Base-by-base conservation (phyloP, 2,888 invertebrate species). In the Caenorhabditis virilis region DNA sequence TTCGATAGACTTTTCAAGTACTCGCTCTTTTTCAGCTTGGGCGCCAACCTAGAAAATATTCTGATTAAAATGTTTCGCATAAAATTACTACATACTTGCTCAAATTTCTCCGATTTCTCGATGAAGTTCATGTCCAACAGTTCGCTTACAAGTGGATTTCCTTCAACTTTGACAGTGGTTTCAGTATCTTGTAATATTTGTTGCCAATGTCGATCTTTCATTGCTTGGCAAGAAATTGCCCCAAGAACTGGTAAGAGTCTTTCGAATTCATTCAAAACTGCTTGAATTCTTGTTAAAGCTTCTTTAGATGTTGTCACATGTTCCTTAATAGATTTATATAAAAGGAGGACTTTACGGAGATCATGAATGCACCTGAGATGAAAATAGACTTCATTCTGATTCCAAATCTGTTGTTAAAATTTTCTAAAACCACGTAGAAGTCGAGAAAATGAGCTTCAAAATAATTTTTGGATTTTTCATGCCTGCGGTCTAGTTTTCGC, bases 241-340 rank as follows among this genome's bases (percentile, higher is more conserved):
- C 90, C 89, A 30, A 97, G 86, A 11, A 95, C 89, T 0, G 95
- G 94, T 61, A 97, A 85, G 83, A 90, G 89, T 50, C 91, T 89
- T 80, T 90, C 89, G 85, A 95, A 97, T 85, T 93, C 92, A 82
- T 95, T 95, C 16, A 97, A 90, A 86, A 93, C 93, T 20, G 89
- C 89, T 39, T 91, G 88, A 51, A 92, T 89, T 86, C 90, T 90
- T 82, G 35, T 2, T 15, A 67, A 23, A 5, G 52, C 61, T 42
- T 54, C 59, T 13, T 58, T 57, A 4, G 58, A 53, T 22, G 58
- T 55, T 15, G 62, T 57, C 1, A 38, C 46, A 20, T 60, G 60
- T 33, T 65, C 64, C 18, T 64, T 64, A 2, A 59, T 45, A n/a
- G n/a, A n/a, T n/a, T n/a, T n/a, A n/a, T n/a, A n/a, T n/a, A n/a